Percentiles rank a stretch among this genome's conserved stretches.
phyloP scores from a whole-genome alignment of 2,797 vertebrate genomes.

The Poeciliopsis infans region DNA sequence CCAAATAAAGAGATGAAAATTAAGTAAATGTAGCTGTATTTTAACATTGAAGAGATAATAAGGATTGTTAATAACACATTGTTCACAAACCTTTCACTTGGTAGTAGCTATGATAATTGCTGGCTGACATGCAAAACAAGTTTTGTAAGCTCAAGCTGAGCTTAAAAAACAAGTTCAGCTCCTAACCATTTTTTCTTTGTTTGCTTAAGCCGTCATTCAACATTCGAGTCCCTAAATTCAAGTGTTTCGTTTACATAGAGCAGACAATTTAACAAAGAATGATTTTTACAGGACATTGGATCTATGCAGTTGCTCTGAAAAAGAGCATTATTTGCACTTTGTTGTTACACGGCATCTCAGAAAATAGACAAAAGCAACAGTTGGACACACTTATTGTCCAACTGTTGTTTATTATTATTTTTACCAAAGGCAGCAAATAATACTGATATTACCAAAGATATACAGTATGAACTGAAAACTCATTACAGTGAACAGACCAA shows the following conservation, averaged over 20 bases:
- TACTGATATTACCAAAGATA: not conserved
- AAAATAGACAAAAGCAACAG: not conserved
- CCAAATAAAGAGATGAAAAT: not conserved
- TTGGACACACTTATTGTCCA: not conserved
- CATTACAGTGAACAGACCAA: not conserved
- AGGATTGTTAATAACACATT: not conserved
- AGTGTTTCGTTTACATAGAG: not conserved
- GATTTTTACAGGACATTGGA: not conserved
- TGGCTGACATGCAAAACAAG: not conserved
- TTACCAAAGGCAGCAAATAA: not conserved
- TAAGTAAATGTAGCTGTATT: not conserved
- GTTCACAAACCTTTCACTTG: not conserved
- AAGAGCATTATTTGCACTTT: not conserved
- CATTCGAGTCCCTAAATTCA: too few species aligned
- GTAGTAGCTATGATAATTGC: not conserved
- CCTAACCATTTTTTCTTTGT: not conserved
- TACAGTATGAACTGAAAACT: not conserved
- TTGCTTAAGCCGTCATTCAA: too few species aligned
- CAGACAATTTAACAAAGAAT: not conserved
- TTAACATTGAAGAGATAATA: not conserved
- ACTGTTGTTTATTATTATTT: not conserved
- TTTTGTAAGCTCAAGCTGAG: not conserved
- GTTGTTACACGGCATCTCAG: not conserved
- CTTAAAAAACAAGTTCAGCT: too few species aligned
- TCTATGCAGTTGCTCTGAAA: not conserved